These are phyloP conservation scores for Nothoprocta perdicaria DNA, from an alignment of 2,113 vertebrate species.

Conservation along the genomic window DNA sequence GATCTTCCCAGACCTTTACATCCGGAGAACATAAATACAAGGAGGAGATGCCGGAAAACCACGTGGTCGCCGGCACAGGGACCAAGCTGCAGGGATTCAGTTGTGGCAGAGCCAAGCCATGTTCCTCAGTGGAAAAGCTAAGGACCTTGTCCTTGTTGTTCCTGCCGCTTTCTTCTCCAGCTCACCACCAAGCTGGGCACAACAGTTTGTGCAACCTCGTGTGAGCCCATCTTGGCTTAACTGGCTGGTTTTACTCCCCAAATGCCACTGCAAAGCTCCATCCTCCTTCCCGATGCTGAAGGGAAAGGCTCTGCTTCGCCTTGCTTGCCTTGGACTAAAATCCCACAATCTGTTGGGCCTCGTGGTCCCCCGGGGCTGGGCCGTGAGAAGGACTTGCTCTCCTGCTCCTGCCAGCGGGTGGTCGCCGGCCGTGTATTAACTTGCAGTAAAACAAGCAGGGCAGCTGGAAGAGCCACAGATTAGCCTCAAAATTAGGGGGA, in stretches of 20 bases:
- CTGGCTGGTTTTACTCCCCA: neutral
- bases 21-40: neutral
- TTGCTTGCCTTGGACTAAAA: no score
- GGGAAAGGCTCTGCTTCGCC: no score
- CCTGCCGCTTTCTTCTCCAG: neutral
- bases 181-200: neutral
- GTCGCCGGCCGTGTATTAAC: neutral
- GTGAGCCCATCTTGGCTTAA: neutral
- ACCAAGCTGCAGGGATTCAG: neutral
- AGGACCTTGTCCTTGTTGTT: neutral
- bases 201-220: no score
- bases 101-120: neutral
- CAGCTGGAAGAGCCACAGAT: slow-evolving; percentile 5
- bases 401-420: neutral
- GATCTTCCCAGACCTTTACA: neutral
- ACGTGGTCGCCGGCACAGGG: neutral
- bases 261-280: neutral
- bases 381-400: neutral
- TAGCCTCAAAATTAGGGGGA: slow-evolving; percentile 40
- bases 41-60: neutral
- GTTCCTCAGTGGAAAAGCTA: neutral
- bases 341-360: no score
- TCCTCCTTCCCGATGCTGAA: no score
- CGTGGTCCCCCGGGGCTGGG: accelerated
- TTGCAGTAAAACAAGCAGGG: neutral